A percentile compares a stretch with the other conserved stretches of the same genome.
These are phyloP conservation scores for Stercorarius parasiticus DNA, from an alignment of 2,113 vertebrate genomes.

Conservation along the genomic window DNA sequence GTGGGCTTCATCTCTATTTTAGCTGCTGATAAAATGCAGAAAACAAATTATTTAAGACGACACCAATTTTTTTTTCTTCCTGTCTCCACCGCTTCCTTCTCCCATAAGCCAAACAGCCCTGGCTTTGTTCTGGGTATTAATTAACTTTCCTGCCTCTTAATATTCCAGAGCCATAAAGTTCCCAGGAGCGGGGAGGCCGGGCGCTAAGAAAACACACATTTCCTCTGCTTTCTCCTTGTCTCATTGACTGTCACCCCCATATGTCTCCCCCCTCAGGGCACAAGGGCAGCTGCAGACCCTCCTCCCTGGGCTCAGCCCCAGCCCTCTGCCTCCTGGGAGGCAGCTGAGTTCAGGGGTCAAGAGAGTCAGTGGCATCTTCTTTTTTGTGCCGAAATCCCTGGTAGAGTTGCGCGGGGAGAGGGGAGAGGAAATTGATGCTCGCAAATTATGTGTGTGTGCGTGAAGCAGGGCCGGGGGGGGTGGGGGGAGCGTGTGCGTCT, in stretches of 20 bases:
- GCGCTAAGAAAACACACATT: not conserved
- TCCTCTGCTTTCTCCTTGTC: not conserved
- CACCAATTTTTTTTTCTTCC: not conserved
- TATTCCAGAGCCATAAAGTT: constrained; percentile 42
- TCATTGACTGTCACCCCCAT: constrained; percentile 2
- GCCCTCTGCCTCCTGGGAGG: not conserved
- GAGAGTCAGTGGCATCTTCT: constrained; percentile 35
- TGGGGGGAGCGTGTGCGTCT: not conserved
- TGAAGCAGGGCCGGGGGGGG: not conserved
- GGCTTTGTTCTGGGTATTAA: constrained; percentile 29
- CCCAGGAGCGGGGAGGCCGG: not conserved
- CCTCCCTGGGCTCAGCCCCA: constrained; percentile 23
- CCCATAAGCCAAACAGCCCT: not conserved
- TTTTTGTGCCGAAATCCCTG: not conserved
- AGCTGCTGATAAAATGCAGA: not conserved
- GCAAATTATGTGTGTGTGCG: not conserved
- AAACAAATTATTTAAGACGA: not conserved
- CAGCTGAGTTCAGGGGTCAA: constrained; percentile 32
- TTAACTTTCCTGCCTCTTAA: constrained; percentile 19
- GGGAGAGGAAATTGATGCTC: not conserved
- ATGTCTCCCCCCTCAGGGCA: constrained; percentile 17
- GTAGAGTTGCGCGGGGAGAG: not conserved
- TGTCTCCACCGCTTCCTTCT: not conserved
- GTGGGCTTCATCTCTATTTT: not conserved
- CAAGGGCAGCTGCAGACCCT: constrained; percentile 53